Evolutionary conservation across 2,797 vertebrate genomes (phyloP).

Genomic region (Enteromius afrohamiltoni): DNA sequence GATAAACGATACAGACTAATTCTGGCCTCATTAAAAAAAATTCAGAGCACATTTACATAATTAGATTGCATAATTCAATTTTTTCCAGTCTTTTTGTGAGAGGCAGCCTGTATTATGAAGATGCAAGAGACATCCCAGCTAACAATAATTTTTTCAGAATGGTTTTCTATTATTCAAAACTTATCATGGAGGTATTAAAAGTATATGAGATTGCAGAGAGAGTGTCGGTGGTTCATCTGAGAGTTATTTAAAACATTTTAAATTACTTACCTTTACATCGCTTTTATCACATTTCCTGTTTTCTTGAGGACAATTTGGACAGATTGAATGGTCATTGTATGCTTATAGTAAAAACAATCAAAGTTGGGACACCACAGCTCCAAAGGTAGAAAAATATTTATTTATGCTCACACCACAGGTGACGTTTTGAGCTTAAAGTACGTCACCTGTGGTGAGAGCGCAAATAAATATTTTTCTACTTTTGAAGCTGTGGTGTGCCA

Average conservation of each 20-base stretch:
- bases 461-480: no score
- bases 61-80: slow-evolving; percentile 24
- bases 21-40: slow-evolving; percentile 26
- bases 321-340: neutral
- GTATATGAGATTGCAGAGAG: no score
- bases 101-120: slow-evolving; percentile 13
- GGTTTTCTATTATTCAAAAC: no score
- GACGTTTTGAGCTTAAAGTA: no score
- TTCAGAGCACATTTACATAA: slow-evolving; percentile 37
- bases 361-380: no score
- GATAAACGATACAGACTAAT: slow-evolving; percentile 39
- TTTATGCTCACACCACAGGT: no score
- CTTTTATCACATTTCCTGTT: neutral
- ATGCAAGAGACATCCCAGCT: neutral
- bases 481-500: no score
- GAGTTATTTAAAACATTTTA: no score
- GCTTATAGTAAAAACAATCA: neutral
- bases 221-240: no score
- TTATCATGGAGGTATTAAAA: no score
- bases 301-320: neutral
- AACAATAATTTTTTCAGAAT: neutral
- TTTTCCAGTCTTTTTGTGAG: neutral
- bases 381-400: no score
- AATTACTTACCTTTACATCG: neutral
- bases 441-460: neutral